phyloP scores from a whole-genome alignment of 2,888 invertebrate species.

The Oxystoma pomonae region DNA sequence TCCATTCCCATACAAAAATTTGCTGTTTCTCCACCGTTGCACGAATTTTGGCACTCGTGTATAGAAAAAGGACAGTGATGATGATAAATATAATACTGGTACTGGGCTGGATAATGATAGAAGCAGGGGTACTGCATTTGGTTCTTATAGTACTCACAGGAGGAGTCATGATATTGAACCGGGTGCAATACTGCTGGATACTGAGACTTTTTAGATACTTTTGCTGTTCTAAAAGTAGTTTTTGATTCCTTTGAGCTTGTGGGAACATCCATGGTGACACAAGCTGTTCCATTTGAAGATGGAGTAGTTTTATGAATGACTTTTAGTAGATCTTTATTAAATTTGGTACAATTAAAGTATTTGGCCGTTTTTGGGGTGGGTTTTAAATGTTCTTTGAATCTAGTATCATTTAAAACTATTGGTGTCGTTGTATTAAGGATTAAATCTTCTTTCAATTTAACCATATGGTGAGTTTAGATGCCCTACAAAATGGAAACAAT shows the following conservation, averaged over 20 bases:
- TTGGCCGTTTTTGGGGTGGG: neutral
- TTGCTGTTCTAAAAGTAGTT: neutral
- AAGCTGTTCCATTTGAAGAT: neutral
- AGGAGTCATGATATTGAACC: neutral
- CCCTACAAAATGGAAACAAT: neutral
- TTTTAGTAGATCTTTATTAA: neutral
- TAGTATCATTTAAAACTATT: neutral
- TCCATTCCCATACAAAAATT: conserved; percentile 59
- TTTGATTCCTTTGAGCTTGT: neutral
- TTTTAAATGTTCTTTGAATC: neutral
- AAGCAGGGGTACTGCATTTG: neutral
- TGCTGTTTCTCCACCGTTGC: conserved; percentile 44
- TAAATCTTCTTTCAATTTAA: neutral
- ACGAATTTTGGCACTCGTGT: conserved; percentile 22
- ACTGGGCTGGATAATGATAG: conserved; percentile 36
- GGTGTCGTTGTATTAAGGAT: neutral
- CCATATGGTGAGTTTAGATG: neutral
- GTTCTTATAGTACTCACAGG: neutral
- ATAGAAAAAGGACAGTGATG: conserved; percentile 52
- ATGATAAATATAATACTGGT: conserved; percentile 45
- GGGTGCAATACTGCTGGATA: neutral
- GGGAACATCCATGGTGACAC: neutral
- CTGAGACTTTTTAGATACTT: neutral
- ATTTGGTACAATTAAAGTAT: neutral
- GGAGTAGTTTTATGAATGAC: neutral